These are phyloP conservation scores for Corythucha ciliata DNA, from an alignment of 2,888 invertebrate genomes.

Conservation along the genomic window DNA sequence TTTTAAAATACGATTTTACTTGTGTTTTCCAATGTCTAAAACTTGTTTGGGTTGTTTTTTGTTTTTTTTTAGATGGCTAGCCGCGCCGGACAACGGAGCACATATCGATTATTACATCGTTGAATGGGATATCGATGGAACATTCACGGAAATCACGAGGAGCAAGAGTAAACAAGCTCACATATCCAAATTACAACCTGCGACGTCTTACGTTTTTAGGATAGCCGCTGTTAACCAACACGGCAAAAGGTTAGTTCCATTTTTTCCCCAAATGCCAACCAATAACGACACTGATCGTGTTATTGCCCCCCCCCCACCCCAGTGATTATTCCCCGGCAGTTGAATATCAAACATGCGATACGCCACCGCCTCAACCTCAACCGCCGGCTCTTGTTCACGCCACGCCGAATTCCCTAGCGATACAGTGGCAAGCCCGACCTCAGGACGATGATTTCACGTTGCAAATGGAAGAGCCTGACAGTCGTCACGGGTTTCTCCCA, in stretches of 20 bases:
- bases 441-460: slow-evolving; percentile 72
- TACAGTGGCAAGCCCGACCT: slow-evolving; percentile 65
- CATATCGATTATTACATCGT: slow-evolving; percentile 65
- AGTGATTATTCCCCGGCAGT: slow-evolving; percentile 59
- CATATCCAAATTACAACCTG: slow-evolving; percentile 63
- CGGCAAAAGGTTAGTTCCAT: slow-evolving; percentile 50
- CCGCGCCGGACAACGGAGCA: slow-evolving; percentile 69
- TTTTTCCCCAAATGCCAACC: slow-evolving; percentile 5
- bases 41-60: no score
- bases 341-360: slow-evolving; percentile 64
- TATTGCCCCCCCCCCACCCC: not conserved
- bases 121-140: slow-evolving; percentile 62
- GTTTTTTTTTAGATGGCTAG: slow-evolving; percentile 48
- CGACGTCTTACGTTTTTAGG: slow-evolving; percentile 72
- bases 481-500: slow-evolving; percentile 67
- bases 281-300: not conserved
- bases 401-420: slow-evolving; percentile 52
- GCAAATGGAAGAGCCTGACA: slow-evolving; percentile 63
- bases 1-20: not conserved
- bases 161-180: slow-evolving; percentile 67
- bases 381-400: slow-evolving; percentile 62
- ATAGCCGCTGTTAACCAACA: slow-evolving; percentile 72
- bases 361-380: slow-evolving; percentile 66
- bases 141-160: slow-evolving; percentile 61
- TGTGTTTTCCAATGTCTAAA: no score